A percentile compares a stretch with the other conserved stretches of the same genome.
Conservation (phyloP, 2,113 vertebrate genomes). For the Xiphias gladius region DNA sequence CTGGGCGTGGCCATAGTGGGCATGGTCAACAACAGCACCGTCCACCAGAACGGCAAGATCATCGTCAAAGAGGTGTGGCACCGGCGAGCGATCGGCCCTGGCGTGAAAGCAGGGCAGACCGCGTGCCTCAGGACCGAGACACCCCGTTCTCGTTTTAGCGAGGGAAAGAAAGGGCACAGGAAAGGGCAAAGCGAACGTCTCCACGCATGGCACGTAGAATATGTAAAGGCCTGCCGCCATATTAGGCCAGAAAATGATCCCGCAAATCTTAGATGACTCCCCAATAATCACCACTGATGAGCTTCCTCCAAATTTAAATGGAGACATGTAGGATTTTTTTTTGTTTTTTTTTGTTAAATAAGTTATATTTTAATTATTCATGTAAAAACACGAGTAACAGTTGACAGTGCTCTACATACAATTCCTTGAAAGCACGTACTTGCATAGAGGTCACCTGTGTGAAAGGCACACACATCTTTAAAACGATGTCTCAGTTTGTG, state of each 20-base stretch:
- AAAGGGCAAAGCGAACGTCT: neutral
- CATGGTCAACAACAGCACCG: conserved; percentile 99
- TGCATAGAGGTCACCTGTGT: neutral
- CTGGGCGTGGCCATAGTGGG: conserved; percentile 99
- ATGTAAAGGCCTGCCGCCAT: neutral
- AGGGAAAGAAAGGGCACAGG: neutral
- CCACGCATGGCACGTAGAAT: neutral
- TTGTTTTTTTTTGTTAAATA: no score
- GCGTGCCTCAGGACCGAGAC: neutral
- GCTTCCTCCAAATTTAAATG: neutral
- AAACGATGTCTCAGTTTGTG: no score
- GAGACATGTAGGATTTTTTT: neutral
- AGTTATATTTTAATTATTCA: no score
- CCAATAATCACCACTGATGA: neutral
- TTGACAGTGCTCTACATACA: neutral
- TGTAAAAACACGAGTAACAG: neutral
- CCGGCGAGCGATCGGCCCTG: neutral
- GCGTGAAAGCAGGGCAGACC: neutral
- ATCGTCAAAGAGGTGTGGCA: conserved; percentile 94
- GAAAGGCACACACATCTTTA: neutral
- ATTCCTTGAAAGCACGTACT: neutral
- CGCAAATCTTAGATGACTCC: neutral
- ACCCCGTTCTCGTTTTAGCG: neutral
- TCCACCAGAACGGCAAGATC: conserved; percentile 93
- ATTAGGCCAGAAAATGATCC: neutral